Evolutionary conservation across 2,797 vertebrate genomes (phyloP), one percentile per base, ranked within the genome.

Genomic region (Glossophaga mutica): DNA sequence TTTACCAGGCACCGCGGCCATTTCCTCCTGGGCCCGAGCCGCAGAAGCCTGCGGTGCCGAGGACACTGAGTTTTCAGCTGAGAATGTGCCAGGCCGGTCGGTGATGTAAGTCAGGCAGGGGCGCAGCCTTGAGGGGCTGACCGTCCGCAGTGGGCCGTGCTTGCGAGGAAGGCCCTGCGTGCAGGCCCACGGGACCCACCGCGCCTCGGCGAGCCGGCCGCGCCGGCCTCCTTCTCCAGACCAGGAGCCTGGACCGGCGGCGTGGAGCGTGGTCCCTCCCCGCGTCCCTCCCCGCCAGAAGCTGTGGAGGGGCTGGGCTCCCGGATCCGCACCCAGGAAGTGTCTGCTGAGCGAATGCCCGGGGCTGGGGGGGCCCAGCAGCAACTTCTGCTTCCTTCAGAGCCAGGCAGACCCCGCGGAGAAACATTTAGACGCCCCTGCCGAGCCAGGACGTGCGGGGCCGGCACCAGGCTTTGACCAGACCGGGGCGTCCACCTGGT

Each of bases 101-200:
- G 44, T 11, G 46, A 44, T 1, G 1, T 1, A 3, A 37, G 46
- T 50, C 44, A 24, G n/a, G 71, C 3, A 1, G 55, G 57, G 4
- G 2, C 5, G 0, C 2, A 4, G 37, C 6, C 3, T 9, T 0
- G 0, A 1, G 34, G 62, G 8, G 4, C 59, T 24, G 21, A 42
- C 0, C 1, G 9, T 4, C 18, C 26, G 14, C 24, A 34, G n/a
- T 2, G 32, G 39, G 71, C 6, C 0, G 0, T 1, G 16, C 32
- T 12, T 37, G 50, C 0, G 1, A 2, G 22, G 44, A 3, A 9
- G 1, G 7, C 0, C 22, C 78, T 0, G 0, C 5, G 9, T 0
- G 3, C 21, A 57, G 3, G 0, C 55, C 8, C 37, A 1, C 1
- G 2, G 44, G 8, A 2, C 5, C 50, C 21, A 12, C 0, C 0